Base-by-base conservation (phyloP, 2,797 vertebrate species). In the Coilia nasus region DNA sequence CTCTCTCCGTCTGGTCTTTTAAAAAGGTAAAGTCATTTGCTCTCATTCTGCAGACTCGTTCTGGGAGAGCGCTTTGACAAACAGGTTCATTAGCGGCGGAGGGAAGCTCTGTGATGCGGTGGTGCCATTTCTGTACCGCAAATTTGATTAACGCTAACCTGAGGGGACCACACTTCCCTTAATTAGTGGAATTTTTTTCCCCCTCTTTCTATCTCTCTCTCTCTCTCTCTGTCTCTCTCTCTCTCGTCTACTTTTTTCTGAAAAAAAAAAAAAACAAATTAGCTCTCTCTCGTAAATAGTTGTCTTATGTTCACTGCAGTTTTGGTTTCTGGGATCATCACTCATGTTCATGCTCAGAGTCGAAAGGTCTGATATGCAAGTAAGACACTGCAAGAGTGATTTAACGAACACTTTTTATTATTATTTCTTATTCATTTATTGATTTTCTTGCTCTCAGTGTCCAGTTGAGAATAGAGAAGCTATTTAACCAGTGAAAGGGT, bases 91-190 rank as follows among this genome's bases (percentile, higher is more conserved):
- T 78, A 78, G 71, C 35, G 35, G 71, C 71, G 11, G 71, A 78
- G 35, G 71, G 71, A 78, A 78, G 71, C 71, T 78, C 71, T 78
- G 31, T 78, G 71, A 78, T 78, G 71, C 71, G 71, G 31, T 44
- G 44, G 71, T 41, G 35, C 71, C 71, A 78, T 78, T 78, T 78
- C 71, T 78, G 71, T 78, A 35, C 35, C 71, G 41, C 71, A 78
- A 44, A 78, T 78, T 78, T 78, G 71, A 78, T 78, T 78, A 78
- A 78, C 71, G 19, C 31, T 78, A 78, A 78, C 71, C 71, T 78
- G 71, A 44, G 71, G 71, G 71, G 71, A 78, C 71, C 71, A 78
- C 71, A 78, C 71, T 78, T 25, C 71, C 71, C 71, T 78, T 78
- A 78, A 78, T 78, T 78, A 78, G 81, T 31, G 41, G 75, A 23